Evolutionary conservation across 2,113 vertebrate genomes (phyloP).

Genomic region (Micronycteris hirsuta): DNA sequence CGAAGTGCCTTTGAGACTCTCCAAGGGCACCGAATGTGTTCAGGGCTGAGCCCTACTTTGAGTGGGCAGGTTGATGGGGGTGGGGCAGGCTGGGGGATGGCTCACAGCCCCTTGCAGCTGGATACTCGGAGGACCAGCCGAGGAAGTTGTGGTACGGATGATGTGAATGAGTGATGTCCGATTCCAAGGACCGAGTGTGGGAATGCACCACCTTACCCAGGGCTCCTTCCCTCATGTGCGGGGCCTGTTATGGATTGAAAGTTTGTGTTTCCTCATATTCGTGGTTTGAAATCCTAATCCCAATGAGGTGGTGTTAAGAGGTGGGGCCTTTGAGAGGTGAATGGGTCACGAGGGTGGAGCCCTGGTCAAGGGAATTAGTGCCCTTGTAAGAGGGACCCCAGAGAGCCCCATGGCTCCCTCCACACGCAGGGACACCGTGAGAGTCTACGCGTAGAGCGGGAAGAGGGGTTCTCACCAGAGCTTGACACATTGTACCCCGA

Average conservation of each 20-base stretch:
- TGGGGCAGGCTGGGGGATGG: too few species aligned
- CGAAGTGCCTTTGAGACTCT: background rate
- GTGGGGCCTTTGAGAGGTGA: background rate
- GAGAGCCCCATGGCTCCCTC: background rate
- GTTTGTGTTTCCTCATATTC: background rate
- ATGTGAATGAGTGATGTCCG: background rate
- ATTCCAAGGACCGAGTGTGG: background rate
- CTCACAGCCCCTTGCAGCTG: background rate
- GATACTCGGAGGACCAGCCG: background rate
- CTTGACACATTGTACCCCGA: accelerated
- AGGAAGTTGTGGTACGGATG: accelerated
- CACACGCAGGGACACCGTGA: background rate
- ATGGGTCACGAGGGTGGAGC: background rate
- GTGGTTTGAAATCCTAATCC: background rate
- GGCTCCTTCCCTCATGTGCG: background rate
- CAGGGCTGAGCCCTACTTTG: background rate
- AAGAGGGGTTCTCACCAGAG: background rate
- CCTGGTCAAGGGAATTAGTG: background rate
- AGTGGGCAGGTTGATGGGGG: background rate
- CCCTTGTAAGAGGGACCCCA: background rate
- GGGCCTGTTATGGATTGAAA: background rate
- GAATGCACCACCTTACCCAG: too few species aligned
- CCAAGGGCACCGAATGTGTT: accelerated
- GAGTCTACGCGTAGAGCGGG: too few species aligned
- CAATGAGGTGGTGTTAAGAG: background rate